A percentile compares a stretch with the other conserved stretches of the same genome.
These are phyloP conservation scores for Threskiornis aethiopicus DNA, from an alignment of 2,797 vertebrate species.

Conservation along the genomic window DNA sequence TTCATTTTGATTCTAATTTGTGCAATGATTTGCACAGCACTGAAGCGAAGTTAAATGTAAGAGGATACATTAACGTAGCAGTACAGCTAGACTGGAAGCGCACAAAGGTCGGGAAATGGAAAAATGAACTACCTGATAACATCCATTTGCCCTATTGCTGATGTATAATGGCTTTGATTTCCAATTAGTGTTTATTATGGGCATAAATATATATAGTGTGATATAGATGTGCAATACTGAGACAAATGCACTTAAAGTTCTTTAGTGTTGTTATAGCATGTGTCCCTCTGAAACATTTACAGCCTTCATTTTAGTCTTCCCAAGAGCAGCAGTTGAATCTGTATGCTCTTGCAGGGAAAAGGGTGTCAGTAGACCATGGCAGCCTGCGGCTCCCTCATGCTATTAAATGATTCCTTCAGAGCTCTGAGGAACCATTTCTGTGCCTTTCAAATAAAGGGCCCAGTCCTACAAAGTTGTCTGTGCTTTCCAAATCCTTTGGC, in stretches of 20 bases:
- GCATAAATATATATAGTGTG: neutral
- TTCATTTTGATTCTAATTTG: constrained; percentile 31
- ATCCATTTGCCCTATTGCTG: neutral
- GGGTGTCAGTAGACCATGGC: neutral
- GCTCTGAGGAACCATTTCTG: neutral
- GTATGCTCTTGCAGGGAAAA: neutral
- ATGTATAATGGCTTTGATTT: constrained; percentile 28
- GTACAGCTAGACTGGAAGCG: neutral
- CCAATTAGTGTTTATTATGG: neutral
- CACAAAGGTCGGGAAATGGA: constrained; percentile 23
- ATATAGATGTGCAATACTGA: neutral
- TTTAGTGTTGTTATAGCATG: neutral
- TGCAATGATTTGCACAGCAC: constrained; percentile 14
- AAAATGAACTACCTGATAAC: neutral
- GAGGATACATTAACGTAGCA: constrained; percentile 20
- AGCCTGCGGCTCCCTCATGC: neutral
- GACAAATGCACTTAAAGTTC: neutral
- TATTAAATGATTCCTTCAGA: neutral
- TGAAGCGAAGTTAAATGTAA: constrained; percentile 17
- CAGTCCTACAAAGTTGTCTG: neutral
- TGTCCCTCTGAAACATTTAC: neutral
- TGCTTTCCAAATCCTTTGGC: neutral
- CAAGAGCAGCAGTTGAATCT: neutral
- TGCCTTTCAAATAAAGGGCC: neutral
- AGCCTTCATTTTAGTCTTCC: neutral